Conservation (phyloP, 1,140 invertebrate genomes). For the Zelostemma sp. region DNA sequence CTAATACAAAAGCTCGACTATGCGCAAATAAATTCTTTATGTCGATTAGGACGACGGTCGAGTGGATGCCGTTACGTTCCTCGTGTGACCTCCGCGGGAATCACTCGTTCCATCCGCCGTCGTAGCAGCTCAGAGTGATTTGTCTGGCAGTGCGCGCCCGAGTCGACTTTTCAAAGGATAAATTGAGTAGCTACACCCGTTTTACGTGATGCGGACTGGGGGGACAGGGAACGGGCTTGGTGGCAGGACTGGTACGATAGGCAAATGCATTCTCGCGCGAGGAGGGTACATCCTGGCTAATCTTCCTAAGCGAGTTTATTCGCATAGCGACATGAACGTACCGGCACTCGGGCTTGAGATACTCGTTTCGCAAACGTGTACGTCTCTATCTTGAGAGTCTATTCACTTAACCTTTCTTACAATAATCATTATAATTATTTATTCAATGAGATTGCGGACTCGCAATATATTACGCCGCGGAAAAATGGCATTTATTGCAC, state of each 20-base stretch:
- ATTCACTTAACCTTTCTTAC: not conserved
- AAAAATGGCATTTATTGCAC: not conserved
- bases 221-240: not conserved
- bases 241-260: not conserved
- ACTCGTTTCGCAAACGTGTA: constrained; percentile 1
- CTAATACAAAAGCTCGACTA: constrained; percentile 33
- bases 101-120: not conserved
- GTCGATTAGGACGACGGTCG: constrained; percentile 29
- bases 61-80: constrained; percentile 34
- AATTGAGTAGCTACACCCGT: constrained; percentile 2
- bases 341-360: constrained; percentile 1
- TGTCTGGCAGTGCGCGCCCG: not conserved
- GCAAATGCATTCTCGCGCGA: not conserved
- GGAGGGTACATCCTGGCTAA: not conserved
- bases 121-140: constrained; percentile 1
- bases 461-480: not conserved
- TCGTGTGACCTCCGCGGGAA: not conserved
- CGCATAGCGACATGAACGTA: not conserved
- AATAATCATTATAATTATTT: not conserved
- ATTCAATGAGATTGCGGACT: not conserved
- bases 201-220: not conserved
- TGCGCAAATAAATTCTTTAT: constrained; percentile 36
- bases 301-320: not conserved
- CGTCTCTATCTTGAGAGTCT: constrained; percentile 1
- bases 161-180: not conserved